phyloP scores from a whole-genome alignment of 53 echinoderm and acorn worm genomes.

The Zoroaster sp. region DNA sequence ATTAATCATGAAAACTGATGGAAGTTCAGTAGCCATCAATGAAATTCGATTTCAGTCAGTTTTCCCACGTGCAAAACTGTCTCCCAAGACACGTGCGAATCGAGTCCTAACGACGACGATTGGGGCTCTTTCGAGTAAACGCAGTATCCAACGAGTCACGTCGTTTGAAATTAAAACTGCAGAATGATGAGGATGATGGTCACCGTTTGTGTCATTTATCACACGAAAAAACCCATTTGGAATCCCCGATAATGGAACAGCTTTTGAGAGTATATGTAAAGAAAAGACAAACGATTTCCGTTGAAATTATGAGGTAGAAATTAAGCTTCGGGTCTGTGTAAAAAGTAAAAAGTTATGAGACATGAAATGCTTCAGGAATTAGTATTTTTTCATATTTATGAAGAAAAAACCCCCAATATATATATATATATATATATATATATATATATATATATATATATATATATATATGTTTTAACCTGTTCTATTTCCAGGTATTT shows the following conservation, averaged over 20 bases:
- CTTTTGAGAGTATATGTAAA: neutral
- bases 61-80: neutral
- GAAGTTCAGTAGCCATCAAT: neutral
- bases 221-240: neutral
- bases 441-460: no score
- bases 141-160: neutral
- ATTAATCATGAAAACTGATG: no score
- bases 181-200: neutral
- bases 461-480: no score
- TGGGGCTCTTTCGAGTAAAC: neutral
- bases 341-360: no score
- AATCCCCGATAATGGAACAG: constrained; percentile 2
- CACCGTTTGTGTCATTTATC: constrained; percentile 17
- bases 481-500: no score
- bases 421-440: no score
- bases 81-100: constrained; percentile 1
- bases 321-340: neutral
- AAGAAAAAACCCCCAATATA: no score
- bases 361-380: no score
- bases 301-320: neutral
- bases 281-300: constrained; percentile 46
- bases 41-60: neutral
- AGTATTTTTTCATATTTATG: no score
- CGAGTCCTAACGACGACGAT: neutral
- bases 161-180: constrained; percentile 10